These are phyloP conservation scores for Brachystomella parvula DNA, from an alignment of 1,140 invertebrate species.

Conservation along the genomic window DNA sequence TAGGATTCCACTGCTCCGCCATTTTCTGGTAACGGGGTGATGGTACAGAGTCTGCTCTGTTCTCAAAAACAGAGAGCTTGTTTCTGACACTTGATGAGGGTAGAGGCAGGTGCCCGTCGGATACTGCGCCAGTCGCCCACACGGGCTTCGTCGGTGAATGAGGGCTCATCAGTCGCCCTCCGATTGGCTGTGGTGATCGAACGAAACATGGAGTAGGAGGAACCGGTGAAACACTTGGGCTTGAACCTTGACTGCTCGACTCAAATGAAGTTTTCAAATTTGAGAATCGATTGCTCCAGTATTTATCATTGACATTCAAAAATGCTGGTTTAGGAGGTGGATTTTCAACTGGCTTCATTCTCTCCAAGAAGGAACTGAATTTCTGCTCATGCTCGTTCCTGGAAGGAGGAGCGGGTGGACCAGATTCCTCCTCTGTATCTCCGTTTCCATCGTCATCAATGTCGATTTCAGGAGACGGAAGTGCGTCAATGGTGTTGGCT, in stretches of 20 bases:
- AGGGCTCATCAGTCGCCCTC: neutral
- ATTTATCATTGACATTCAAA: constrained; percentile 43
- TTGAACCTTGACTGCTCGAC: constrained; percentile 32
- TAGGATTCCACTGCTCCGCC: neutral
- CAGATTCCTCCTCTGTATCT: constrained; percentile 34
- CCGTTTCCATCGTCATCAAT: constrained; percentile 46
- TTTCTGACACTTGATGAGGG: neutral
- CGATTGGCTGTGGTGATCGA: neutral
- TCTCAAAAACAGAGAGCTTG: constrained; percentile 7
- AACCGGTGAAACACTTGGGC: constrained; percentile 30
- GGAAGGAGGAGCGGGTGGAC: constrained; percentile 43
- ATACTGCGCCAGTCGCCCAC: neutral
- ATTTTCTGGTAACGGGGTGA: neutral
- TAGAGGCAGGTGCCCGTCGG: neutral
- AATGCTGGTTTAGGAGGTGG: constrained; percentile 37
- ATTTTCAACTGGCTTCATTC: constrained; percentile 43
- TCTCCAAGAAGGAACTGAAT: constrained; percentile 71
- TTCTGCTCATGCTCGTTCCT: constrained; percentile 77
- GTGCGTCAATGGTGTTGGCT: constrained; percentile 79
- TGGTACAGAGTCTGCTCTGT: neutral
- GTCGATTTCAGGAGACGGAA: constrained; percentile 56
- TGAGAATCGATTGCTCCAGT: constrained; percentile 71
- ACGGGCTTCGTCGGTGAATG: constrained; percentile 1
- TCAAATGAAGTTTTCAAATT: constrained; percentile 80
- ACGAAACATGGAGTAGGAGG: constrained; percentile 19